A percentile compares a stretch with the other conserved stretches of the same genome.
phyloP scores from a whole-genome alignment of 2,113 vertebrate genomes.

The Oryzias celebensis region DNA sequence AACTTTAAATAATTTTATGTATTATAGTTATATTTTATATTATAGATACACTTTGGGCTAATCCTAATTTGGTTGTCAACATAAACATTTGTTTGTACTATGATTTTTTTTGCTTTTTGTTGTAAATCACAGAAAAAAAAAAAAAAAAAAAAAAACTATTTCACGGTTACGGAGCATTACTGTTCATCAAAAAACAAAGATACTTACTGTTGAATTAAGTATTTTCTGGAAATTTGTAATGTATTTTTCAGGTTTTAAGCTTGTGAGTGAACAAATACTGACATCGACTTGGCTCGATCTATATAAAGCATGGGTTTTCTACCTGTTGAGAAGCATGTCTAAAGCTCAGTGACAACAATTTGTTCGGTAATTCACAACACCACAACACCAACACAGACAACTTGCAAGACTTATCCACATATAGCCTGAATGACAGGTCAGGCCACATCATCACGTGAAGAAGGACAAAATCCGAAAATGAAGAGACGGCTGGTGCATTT shows the following conservation, averaged over 20 bases:
- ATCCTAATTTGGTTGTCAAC: no score
- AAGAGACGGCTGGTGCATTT: constrained; percentile 10
- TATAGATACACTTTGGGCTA: no score
- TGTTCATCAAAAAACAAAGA: no score
- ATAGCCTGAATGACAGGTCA: constrained; percentile 27
- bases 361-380: constrained; percentile 53
- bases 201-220: background rate
- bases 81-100: no score
- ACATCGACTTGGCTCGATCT: constrained; percentile 26
- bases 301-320: constrained; percentile 43
- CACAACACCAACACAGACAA: constrained; percentile 41
- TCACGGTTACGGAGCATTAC: no score
- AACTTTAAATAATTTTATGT: no score
- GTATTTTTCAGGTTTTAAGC: constrained; percentile 19
- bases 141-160: no score
- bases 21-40: no score
- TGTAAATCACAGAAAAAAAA: no score
- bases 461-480: constrained; percentile 15
- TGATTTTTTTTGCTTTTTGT: no score
- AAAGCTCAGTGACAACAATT: constrained; percentile 61
- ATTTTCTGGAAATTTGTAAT: constrained; percentile 1
- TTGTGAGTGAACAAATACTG: constrained; percentile 19
- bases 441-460: constrained; percentile 15
- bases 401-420: constrained; percentile 36
- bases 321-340: constrained; percentile 60